phyloP scores from a whole-genome alignment of 2,797 vertebrate genomes.

The Molossus alvarezi region DNA sequence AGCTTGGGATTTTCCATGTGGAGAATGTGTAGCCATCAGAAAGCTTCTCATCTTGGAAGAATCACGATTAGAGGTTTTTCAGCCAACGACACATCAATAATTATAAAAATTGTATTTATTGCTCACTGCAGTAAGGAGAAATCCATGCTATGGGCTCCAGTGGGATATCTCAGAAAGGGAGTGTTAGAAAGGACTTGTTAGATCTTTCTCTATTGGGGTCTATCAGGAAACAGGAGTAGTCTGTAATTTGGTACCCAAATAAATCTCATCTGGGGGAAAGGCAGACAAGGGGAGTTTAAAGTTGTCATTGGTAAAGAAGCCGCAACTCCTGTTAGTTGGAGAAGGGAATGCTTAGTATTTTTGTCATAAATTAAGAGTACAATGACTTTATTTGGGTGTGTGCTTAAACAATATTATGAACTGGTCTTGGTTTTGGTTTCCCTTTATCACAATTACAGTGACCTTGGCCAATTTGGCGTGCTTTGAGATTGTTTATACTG shows the following conservation, averaged over 20 bases:
- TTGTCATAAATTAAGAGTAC: not conserved
- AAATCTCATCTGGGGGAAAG: not conserved
- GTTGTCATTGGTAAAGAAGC: not conserved
- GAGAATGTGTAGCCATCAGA: not conserved
- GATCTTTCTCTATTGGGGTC: not conserved
- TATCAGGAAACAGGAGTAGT: constrained; percentile 1
- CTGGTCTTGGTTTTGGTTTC: not conserved
- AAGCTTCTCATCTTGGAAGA: not conserved
- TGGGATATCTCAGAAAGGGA: not conserved
- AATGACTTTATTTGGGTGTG: not conserved
- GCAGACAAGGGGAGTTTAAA: not conserved
- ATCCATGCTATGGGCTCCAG: not conserved
- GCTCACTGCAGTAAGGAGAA: not conserved
- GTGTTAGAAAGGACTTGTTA: not conserved
- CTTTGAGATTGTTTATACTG: not conserved
- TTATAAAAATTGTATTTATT: not conserved
- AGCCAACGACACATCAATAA: not conserved
- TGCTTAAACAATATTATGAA: not conserved
- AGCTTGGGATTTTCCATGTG: not conserved
- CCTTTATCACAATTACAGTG: constrained; percentile 40
- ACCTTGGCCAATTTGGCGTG: not conserved
- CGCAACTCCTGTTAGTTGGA: not conserved
- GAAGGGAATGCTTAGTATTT: not conserved
- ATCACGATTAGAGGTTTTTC: not conserved
- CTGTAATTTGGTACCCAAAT: not conserved